These are phyloP conservation scores for Gryon sp. DNA, from an alignment of 1,140 invertebrate genomes.

Conservation along the genomic window DNA sequence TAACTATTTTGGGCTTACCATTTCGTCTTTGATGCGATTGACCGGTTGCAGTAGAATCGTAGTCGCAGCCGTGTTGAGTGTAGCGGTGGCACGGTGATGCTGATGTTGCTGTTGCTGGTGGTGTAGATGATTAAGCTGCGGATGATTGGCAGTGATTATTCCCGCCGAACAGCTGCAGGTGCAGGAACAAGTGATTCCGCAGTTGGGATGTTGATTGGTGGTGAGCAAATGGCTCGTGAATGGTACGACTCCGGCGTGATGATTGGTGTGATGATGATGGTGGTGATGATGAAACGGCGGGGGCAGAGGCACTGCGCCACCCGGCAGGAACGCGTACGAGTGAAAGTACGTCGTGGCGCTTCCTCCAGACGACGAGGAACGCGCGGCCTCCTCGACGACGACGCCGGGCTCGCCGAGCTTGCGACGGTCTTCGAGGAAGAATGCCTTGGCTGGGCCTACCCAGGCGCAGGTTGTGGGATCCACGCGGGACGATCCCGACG, in stretches of 20 bases:
- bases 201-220: slow-evolving; percentile 72
- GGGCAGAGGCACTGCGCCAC: slow-evolving; percentile 73
- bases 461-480: slow-evolving; percentile 52
- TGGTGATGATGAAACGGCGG: slow-evolving; percentile 66
- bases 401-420: slow-evolving; percentile 60
- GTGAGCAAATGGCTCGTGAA: slow-evolving; percentile 72
- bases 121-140: slow-evolving; percentile 65
- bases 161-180: slow-evolving; percentile 73
- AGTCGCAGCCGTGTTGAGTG: slow-evolving; percentile 67
- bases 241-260: slow-evolving; percentile 56
- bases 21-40: slow-evolving; percentile 78
- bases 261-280: slow-evolving; percentile 66
- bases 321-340: slow-evolving; percentile 79
- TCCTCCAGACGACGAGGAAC: slow-evolving; percentile 62
- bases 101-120: slow-evolving; percentile 70
- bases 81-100: slow-evolving; percentile 65
- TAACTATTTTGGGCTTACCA: too few relatives aligned
- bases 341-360: slow-evolving; percentile 79
- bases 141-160: slow-evolving; percentile 69
- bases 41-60: slow-evolving; percentile 77
- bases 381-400: slow-evolving; percentile 70
- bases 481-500: slow-evolving; percentile 27
- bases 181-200: slow-evolving; percentile 74
- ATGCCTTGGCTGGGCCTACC: slow-evolving; percentile 54
- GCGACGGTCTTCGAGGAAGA: slow-evolving; percentile 62